phyloP scores from a whole-genome alignment of 2,888 invertebrate species.

The Rhopalosiphum nymphaeae region DNA sequence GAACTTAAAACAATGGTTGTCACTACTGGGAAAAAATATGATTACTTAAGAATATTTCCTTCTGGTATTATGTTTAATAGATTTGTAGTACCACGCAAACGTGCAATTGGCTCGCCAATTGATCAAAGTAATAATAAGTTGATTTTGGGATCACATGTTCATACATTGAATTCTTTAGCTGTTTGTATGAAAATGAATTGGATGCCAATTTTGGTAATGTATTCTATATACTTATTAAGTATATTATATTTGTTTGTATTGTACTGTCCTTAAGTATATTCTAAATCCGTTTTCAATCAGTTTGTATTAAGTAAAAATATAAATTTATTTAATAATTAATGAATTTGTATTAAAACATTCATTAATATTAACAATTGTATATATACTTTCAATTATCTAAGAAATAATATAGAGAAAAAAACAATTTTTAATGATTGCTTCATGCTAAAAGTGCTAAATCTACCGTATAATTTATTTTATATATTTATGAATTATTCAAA shows the following conservation, averaged over 20 bases:
- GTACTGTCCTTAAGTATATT: neutral
- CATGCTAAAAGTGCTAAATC: neutral
- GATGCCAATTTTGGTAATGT: constrained; percentile 86
- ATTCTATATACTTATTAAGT: constrained; percentile 30
- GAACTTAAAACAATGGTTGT: neutral
- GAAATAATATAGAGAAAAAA: neutral
- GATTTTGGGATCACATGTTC: constrained; percentile 75
- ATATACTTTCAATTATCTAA: constrained; percentile 11
- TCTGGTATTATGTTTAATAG: constrained; percentile 51
- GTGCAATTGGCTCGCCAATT: constrained; percentile 46
- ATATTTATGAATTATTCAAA: neutral
- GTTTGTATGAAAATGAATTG: constrained; percentile 93
- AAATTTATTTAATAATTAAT: neutral
- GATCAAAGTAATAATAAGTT: constrained; percentile 70
- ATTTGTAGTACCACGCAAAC: constrained; percentile 42
- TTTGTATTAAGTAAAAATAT: neutral
- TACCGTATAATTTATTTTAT: neutral
- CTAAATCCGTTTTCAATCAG: neutral
- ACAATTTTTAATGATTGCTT: neutral
- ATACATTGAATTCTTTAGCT: constrained; percentile 82
- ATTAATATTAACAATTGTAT: neutral
- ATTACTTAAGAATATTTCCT: constrained; percentile 46
- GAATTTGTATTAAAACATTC: neutral
- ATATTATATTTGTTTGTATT: constrained; percentile 9
- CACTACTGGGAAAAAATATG: neutral